Base-by-base conservation (phyloP, 2,113 vertebrate genomes). In the Aegithalos caudatus region DNA sequence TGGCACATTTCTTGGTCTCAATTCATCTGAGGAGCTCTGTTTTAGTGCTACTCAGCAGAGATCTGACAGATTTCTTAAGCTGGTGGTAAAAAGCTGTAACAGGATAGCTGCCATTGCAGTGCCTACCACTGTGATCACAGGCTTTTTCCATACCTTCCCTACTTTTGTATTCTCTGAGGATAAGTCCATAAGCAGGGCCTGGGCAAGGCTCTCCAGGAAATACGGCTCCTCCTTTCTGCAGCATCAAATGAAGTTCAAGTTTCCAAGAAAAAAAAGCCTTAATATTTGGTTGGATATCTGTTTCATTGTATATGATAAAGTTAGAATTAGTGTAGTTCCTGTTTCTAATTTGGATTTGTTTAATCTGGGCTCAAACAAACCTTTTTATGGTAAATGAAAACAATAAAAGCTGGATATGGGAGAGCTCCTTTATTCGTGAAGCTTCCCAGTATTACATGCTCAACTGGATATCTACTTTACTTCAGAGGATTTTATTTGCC, bases 401-500 rank as follows among this genome's bases (percentile, higher is more conserved):
- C 35, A 44, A 47, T 50, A 44, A 79, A 81, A 91, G 25, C 28
- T 69, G 50, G 37, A 48, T 79, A 48, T 0, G 0, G 48, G 18
- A 37, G 25, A 91, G 12, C 48, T 76, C 37, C 51, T 84, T 91
- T 92, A n/a, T 84, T 74, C 0, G 0, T 62, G 69, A 60, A 38
- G 65, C 69, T 72, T 69, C 57, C 29, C 37, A 33, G 45, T 33
- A 35, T 76, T 84, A 65, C 7, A 3, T 79, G 57, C 58, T 89
- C 57, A 82, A 62, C 37, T 84, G 61, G 53, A 12, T 84, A 48
- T 60, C 73, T 91, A 2, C 72, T 86, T 4, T 57, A 57, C 84
- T 87, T 91, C 61, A 84, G 80, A 95, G 54, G 74, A 45, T 89
- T 91, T 89, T 64, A 54, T 79, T 89, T 94, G 93, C 78, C 81